These are phyloP conservation scores for Ceratina australensis DNA, from an alignment of 1,140 invertebrate species.

Conservation along the genomic window DNA sequence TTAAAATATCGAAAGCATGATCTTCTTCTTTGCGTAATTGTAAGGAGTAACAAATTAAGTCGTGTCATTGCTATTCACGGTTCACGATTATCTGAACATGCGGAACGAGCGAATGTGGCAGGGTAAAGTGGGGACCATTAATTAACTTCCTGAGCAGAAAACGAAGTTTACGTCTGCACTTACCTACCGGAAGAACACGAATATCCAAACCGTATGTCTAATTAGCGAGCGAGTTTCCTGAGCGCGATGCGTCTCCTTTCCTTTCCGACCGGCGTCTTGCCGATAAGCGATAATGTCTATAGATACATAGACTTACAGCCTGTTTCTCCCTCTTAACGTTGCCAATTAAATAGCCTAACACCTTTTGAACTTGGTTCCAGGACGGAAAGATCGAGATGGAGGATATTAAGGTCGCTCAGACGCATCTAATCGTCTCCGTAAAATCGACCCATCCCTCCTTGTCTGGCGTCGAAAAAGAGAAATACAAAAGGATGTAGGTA, in stretches of 20 bases:
- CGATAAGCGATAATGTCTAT: conserved; percentile 57
- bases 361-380: conserved; percentile 42
- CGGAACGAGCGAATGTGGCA: conserved; percentile 13
- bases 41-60: background rate
- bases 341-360: conserved; percentile 46
- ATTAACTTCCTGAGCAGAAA: conserved; percentile 62
- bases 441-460: conserved; percentile 85
- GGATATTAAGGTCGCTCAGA: conserved; percentile 73
- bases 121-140: conserved; percentile 45
- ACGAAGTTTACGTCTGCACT: conserved; percentile 59
- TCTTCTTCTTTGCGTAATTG: background rate
- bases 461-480: conserved; percentile 80
- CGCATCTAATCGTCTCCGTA: conserved; percentile 81
- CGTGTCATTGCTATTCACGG: background rate
- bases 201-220: conserved; percentile 66
- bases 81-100: conserved; percentile 6
- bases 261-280: conserved; percentile 17
- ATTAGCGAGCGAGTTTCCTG: conserved; percentile 63
- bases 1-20: background rate
- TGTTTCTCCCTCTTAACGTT: conserved; percentile 31
- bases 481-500: conserved; percentile 83
- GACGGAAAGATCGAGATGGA: conserved; percentile 26
- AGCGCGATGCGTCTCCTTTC: conserved; percentile 41
- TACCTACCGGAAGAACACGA: conserved; percentile 64
- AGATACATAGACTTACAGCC: conserved; percentile 17